phyloP scores from a whole-genome alignment of 2,113 vertebrate species.

The Rhombomys opimus region DNA sequence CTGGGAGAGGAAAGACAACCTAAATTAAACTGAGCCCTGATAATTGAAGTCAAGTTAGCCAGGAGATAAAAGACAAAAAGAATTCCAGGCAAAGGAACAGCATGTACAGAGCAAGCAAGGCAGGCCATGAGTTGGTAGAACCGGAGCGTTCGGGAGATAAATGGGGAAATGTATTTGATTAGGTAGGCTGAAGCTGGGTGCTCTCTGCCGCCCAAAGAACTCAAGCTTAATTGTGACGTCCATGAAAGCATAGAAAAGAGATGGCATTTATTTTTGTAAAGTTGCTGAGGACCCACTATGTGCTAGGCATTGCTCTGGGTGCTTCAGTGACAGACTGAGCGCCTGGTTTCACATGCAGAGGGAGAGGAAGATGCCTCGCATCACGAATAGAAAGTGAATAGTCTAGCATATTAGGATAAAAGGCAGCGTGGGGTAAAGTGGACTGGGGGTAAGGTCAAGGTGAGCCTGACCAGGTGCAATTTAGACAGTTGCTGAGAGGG shows the following conservation, averaged over 20 bases:
- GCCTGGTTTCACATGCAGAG: neutral
- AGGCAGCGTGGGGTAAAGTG: neutral
- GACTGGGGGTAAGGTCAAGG: neutral
- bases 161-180: neutral
- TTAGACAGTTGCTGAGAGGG: neutral
- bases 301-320: neutral
- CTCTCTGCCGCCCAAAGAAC: neutral
- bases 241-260: slow-evolving; percentile 8
- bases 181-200: neutral
- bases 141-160: neutral
- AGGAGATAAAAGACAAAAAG: slow-evolving; percentile 36
- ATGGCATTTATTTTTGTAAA: neutral
- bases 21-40: neutral
- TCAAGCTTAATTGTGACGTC: neutral
- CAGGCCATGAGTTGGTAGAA: neutral
- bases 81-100: slow-evolving; percentile 26
- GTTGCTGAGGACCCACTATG: slow-evolving; percentile 47
- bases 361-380: neutral
- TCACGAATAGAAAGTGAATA: slow-evolving; percentile 44
- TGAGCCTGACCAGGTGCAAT: neutral
- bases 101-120: neutral
- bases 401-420: slow-evolving; percentile 32
- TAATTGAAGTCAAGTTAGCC: neutral
- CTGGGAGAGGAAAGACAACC: no score
- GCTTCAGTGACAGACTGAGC: neutral